phyloP scores from a whole-genome alignment of 1,140 invertebrate genomes.

The Idris sp. region DNA sequence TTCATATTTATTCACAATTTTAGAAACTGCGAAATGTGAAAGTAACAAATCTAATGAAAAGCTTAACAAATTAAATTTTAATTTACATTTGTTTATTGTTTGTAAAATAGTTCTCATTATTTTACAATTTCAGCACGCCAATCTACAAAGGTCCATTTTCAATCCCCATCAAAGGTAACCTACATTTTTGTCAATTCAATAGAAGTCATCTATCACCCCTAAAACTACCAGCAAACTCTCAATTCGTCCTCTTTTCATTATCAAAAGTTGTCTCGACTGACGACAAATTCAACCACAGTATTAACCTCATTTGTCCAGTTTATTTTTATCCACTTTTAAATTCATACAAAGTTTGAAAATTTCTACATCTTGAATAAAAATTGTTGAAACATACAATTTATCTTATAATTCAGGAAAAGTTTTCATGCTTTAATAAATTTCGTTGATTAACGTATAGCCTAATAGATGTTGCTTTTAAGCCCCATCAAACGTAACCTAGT shows the following conservation, averaged over 20 bases:
- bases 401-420: no score
- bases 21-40: no score
- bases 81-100: no score
- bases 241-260: constrained; percentile 36
- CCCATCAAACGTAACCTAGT: constrained; percentile 51
- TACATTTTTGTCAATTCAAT: constrained; percentile 34
- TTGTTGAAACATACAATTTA: no score
- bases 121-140: no score
- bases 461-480: constrained; percentile 34
- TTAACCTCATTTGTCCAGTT: constrained; percentile 2
- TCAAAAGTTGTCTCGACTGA: constrained; percentile 22
- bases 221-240: constrained; percentile 28
- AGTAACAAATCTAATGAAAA: no score
- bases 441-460: constrained; percentile 23
- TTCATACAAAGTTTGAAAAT: no score
- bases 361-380: no score
- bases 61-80: no score
- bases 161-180: constrained; percentile 34
- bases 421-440: constrained; percentile 21
- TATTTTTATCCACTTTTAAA: no score
- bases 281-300: constrained; percentile 12
- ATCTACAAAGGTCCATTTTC: no score
- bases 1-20: no score
- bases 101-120: constrained; percentile 9
- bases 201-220: constrained; percentile 34